Conservation (phyloP, 2,888 invertebrate genomes). For the Eupeodes latifasciatus region DNA sequence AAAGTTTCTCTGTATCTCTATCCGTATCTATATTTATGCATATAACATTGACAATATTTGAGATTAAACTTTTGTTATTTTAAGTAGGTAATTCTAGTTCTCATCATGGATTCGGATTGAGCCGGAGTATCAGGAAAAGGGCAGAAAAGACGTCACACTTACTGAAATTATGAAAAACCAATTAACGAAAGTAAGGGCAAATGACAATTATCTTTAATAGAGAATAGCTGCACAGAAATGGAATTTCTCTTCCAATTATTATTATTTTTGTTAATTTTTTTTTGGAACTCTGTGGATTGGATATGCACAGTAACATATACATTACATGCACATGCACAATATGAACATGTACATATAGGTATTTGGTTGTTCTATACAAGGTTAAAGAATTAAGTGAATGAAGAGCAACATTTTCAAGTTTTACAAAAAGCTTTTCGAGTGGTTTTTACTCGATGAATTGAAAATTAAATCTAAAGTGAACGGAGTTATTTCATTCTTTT, state of each 20-base stretch:
- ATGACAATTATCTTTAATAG: conserved; percentile 47
- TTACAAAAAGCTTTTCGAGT: no score
- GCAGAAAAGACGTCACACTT: conserved; percentile 42
- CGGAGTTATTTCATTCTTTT: no score
- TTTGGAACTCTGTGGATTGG: no score
- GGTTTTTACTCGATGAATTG: no score
- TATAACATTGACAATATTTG: neutral
- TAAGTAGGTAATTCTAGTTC: conserved; percentile 46
- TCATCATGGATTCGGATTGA: conserved; percentile 15
- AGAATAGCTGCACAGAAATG: conserved; percentile 33
- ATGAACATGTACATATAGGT: no score
- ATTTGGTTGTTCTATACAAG: no score
- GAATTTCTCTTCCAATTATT: conserved; percentile 38
- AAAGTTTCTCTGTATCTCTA: neutral
- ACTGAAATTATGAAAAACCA: conserved; percentile 70
- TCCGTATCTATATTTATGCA: neutral
- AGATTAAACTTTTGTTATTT: conserved; percentile 51
- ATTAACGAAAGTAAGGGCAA: conserved; percentile 69
- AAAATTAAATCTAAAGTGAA: no score
- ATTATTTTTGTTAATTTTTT: neutral
- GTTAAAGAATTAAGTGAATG: no score
- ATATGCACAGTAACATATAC: no score
- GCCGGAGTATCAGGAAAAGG: neutral
- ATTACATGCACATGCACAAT: no score
- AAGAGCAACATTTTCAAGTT: no score